Conservation (phyloP, 2,888 invertebrate species). For the Helleia helle region DNA sequence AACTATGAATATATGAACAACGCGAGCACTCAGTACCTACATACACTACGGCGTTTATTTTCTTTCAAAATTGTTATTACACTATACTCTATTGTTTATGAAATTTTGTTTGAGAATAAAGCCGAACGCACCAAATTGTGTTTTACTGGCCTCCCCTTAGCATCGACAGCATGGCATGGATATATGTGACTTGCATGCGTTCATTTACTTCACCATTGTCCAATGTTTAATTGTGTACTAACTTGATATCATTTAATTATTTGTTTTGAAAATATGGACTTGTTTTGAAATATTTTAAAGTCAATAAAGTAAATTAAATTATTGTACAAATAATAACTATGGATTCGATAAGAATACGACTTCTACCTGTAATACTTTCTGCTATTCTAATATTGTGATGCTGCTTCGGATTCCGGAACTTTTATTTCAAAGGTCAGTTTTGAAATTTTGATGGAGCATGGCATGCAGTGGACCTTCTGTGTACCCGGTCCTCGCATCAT, state of each 20-base stretch:
- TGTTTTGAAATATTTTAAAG: background rate
- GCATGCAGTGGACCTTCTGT: constrained; percentile 54
- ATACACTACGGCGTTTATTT: constrained; percentile 36
- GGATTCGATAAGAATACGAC: background rate
- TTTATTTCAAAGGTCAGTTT: constrained; percentile 67
- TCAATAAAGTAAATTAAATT: no score
- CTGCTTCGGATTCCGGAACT: constrained; percentile 70
- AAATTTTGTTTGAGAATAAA: constrained; percentile 60
- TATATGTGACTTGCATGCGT: constrained; percentile 54
- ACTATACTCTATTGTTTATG: constrained; percentile 42
- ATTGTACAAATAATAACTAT: background rate
- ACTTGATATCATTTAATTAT: background rate
- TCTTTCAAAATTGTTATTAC: constrained; percentile 49
- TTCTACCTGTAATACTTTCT: constrained; percentile 30
- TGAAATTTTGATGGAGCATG: constrained; percentile 52
- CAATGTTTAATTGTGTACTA: constrained; percentile 1
- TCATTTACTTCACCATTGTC: constrained; percentile 7
- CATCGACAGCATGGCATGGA: constrained; percentile 63
- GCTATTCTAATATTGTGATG: constrained; percentile 65
- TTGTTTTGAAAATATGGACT: background rate
- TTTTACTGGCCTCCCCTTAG: constrained; percentile 64
- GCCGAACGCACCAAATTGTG: constrained; percentile 67
- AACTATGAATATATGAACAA: constrained; percentile 23
- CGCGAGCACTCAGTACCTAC: constrained; percentile 50
- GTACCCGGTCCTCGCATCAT: constrained; percentile 29